These are phyloP conservation scores for Myotis davidii DNA, from an alignment of 2,113 vertebrate genomes.

Conservation along the genomic window DNA sequence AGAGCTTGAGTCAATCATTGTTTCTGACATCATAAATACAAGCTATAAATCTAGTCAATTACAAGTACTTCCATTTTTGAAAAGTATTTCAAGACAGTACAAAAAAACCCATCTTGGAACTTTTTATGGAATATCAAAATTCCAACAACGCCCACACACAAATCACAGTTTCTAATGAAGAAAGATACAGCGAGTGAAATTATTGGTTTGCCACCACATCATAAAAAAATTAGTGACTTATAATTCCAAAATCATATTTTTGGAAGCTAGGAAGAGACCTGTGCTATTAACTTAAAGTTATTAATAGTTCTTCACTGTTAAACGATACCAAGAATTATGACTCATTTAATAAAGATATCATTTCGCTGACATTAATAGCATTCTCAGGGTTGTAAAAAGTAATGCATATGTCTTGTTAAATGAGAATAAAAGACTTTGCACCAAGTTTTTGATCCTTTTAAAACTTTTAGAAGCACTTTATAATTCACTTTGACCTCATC, in stretches of 20 bases:
- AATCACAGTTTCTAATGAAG: background rate
- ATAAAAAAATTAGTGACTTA: background rate
- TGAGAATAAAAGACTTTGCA: background rate
- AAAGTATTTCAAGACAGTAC: background rate
- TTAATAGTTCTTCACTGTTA: slow-evolving; percentile 45
- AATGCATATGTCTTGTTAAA: background rate
- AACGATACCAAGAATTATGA: slow-evolving; percentile 38
- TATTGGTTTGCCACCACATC: background rate
- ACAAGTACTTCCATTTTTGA: background rate
- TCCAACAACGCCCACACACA: background rate
- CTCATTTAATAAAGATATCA: slow-evolving; percentile 26
- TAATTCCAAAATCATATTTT: background rate
- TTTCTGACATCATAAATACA: background rate
- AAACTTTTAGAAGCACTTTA: slow-evolving; percentile 25
- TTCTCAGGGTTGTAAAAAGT: background rate
- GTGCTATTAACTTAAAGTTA: slow-evolving; percentile 48
- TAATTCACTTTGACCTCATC: slow-evolving; percentile 13
- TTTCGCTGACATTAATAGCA: slow-evolving; percentile 33
- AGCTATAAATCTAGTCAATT: background rate
- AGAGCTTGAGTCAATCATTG: background rate
- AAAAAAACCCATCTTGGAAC: background rate
- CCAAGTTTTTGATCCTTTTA: background rate
- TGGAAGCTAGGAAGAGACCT: slow-evolving; percentile 22
- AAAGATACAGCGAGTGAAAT: background rate
- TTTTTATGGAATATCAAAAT: background rate